phyloP scores from a whole-genome alignment of 1,140 invertebrate species.

The Hermatobates lingyangjiaoensis region DNA sequence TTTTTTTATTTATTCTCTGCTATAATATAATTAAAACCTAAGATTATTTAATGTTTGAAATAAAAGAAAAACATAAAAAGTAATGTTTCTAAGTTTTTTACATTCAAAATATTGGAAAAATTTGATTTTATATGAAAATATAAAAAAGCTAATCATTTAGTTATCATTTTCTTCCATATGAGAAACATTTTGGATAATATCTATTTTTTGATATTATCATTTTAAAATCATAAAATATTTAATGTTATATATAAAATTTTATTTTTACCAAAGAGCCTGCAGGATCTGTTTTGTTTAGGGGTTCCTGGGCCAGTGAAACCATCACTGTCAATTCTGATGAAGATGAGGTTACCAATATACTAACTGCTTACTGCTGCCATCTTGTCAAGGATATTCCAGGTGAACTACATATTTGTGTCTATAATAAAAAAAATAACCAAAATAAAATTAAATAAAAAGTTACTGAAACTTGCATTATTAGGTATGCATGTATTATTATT shows the following conservation, averaged over 20 bases:
- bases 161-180: too few species aligned
- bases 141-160: too few species aligned
- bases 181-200: too few species aligned
- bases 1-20: too few species aligned
- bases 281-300: too few species aligned
- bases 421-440: constrained; percentile 8
- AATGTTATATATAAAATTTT: neutral
- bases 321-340: constrained; percentile 33
- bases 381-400: constrained; percentile 44
- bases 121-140: too few species aligned
- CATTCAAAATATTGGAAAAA: too few species aligned
- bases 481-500: constrained; percentile 1
- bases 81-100: too few species aligned
- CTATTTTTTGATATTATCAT: neutral
- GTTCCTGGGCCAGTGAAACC: constrained; percentile 36
- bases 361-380: constrained; percentile 50
- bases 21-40: too few species aligned
- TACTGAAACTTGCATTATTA: constrained; percentile 1
- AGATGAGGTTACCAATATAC: constrained; percentile 43
- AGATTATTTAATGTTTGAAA: too few species aligned
- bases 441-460: neutral
- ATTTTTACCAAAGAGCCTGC: neutral
- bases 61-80: too few species aligned
- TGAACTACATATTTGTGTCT: constrained; percentile 18
- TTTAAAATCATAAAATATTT: neutral